Evolutionary conservation across 2,113 vertebrate species (phyloP), one percentile per base, ranked within the genome.

Genomic region (Mixornis gularis): DNA sequence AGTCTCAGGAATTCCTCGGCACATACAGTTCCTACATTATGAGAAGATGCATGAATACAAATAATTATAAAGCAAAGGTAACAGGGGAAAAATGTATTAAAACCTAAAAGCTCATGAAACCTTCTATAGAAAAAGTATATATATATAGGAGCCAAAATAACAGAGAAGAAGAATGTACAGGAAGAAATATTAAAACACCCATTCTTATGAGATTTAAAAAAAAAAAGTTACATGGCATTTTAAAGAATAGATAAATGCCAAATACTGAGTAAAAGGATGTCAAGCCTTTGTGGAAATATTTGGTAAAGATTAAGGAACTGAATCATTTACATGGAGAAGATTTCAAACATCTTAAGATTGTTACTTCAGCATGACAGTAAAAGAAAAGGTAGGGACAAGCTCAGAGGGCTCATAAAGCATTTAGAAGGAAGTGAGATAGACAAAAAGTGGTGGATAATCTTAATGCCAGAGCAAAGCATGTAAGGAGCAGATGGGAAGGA

Each of bases 1-100:
- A 93, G 71, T 96, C 71, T 85, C 70, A 87, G 84, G 68, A 94
- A 94, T 93, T 87, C 52, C 87, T 89, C 89, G 78, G 87, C 87
- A 85, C 59, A 79, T 56, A 71, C 58, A 93, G 58, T 53, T 89
- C 62, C 59, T 90, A 65, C 40, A 74, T 77, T 91, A 89, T 77
- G 81, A 95, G 84, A 89, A 89, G 38, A 76, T 38, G 59, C 66
- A 58, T 65, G 70, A 93, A 92, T 40, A 81, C 63, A 91, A 85
- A 59, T 85, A n/a, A 91, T 36, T 92, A 65, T 63, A 92, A 92
- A 72, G 70, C 25, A 84, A 87, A 85, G 34, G 89, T 79, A 91
- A 85, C 59, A 71, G 40, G 46, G 46, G 59, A 43, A 79, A 85
- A 89, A 56, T 27, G 53, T 27, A 90, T 87, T 89, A 65, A 95